Evolutionary conservation across 2,113 vertebrate genomes (phyloP), one percentile per base, ranked within the genome.

Genomic region (Gracilinanus agilis): DNA sequence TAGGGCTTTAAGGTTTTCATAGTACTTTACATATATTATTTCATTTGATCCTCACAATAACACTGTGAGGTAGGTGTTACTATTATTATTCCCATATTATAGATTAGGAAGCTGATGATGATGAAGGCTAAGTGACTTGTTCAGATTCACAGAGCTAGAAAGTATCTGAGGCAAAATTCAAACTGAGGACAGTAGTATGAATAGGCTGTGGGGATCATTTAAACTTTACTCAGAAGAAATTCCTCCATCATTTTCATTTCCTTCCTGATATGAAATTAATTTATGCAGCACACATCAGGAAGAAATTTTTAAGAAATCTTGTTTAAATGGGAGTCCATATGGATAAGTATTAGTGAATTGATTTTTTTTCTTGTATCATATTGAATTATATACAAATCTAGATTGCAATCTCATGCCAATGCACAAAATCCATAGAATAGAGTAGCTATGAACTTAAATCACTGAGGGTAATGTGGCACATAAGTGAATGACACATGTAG

Each of bases 161-260:
- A 75, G 29, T 83, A 1, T 75, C 34, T 75, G 67, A 83, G n/a
- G n/a, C n/a, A 83, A 16, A 83, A 40, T 83, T 83, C n/a, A 40
- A 83, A 83, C 67, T 83, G 67, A 83, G 67, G 6, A 40, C 16
- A 40, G 5, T 75, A n/a, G 34, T 19, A 21, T 83, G n/a, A 40
- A 34, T 83, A 11, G n/a, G n/a, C 6, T 83, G n/a, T 21, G 19
- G 44, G 89, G 34, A 94, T 90, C 55, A 95, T 92, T 40, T 90
- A 92, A 92, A 55, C 93, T 83, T 53, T 53, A 6, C 88, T 61
- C 12, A 54, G 13, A 96, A 96, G 7, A 21, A 44, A 92, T 93
- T 55, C 91, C 83, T 23, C 89, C 61, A 49, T 53, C 19, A 93
- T 92, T 95, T 92, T 44, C 21, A 3, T 55, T 67, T 44, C 11